These are phyloP conservation scores for Dicyrtoma fusca DNA, from an alignment of 2,888 invertebrate genomes.

Conservation along the genomic window DNA sequence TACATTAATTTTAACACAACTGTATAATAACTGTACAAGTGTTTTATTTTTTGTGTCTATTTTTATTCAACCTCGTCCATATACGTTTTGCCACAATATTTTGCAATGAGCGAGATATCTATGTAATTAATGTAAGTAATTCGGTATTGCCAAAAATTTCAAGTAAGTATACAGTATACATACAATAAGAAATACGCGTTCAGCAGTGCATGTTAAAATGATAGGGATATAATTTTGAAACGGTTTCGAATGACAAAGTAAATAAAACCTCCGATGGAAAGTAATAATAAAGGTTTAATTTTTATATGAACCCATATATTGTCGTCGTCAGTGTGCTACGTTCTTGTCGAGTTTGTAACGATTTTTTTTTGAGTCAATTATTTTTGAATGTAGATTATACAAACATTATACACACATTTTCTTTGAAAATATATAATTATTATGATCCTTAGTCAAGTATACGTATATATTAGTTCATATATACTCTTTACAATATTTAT, in stretches of 20 bases:
- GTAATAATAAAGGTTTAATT: neutral
- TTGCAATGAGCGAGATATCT: no score
- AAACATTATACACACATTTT: constrained; percentile 3
- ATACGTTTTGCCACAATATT: no score
- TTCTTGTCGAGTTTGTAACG: constrained; percentile 6
- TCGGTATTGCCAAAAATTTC: neutral
- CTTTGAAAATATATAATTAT: constrained; percentile 21
- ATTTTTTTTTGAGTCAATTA: neutral
- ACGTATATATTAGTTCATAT: no score
- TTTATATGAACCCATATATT: neutral
- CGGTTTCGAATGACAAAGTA: no score
- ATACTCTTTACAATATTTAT: constrained; percentile 4
- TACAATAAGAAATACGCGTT: neutral
- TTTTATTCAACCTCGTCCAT: neutral
- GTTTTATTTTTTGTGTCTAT: neutral
- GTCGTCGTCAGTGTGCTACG: neutral
- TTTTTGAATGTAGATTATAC: neutral
- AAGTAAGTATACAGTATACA: no score
- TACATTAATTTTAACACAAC: neutral
- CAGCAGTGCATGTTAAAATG: neutral
- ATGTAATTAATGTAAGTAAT: no score
- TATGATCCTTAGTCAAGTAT: neutral
- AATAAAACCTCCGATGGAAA: no score
- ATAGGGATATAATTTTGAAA: neutral
- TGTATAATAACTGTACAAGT: neutral